Base-by-base conservation (phyloP, 1,140 invertebrate genomes). In the Dinothrombium tinctorium region DNA sequence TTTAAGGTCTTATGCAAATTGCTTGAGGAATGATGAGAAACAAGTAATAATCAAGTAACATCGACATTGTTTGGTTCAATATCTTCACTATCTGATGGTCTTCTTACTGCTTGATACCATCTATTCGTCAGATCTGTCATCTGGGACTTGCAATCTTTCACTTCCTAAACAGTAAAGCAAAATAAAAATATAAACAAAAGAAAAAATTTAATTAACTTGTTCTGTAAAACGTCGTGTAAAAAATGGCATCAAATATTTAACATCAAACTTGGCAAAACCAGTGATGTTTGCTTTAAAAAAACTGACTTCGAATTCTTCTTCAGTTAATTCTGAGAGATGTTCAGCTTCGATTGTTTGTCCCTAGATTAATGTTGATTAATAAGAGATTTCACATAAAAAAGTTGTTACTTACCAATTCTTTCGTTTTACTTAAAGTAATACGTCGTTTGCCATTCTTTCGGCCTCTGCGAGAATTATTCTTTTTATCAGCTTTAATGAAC, bases 321-420 rank as follows among this genome's bases (percentile, higher is more conserved):
- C 86, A 0, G 87, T 94, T 9, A 86, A 69, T 61, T 94, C 86
- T 3, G 86, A 92, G 33, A 94, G 58, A 62, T 90, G 84, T 56
- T 92, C 86, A 0, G 86, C 87, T 60, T 94, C 87, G 29, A 95
- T 81, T 6, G 86, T 72, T 62, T 89, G 81, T 17, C 87, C 87
- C 73, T 47, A 29, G 20, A 20, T 36, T 4, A 23, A 9, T 40
- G 35, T 9, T 20, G 12, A 21, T 12, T 36, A 26, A 9, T 22
- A 33, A 41, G 22, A 0, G 0, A 22, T 33, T 22, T 33, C 9
- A 41, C 21, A 41, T 3, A 15, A 33, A 12, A 37, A 21, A 12
- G 37, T 31, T n/a, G n/a, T 35, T 21, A 54, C 58, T 57, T 61
- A 74, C 71, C 81, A 84, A 87, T 69, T 94, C 87, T 58, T 81